phyloP scores from a whole-genome alignment of 2,113 vertebrate genomes.

The Phalacrocorax aristotelis region DNA sequence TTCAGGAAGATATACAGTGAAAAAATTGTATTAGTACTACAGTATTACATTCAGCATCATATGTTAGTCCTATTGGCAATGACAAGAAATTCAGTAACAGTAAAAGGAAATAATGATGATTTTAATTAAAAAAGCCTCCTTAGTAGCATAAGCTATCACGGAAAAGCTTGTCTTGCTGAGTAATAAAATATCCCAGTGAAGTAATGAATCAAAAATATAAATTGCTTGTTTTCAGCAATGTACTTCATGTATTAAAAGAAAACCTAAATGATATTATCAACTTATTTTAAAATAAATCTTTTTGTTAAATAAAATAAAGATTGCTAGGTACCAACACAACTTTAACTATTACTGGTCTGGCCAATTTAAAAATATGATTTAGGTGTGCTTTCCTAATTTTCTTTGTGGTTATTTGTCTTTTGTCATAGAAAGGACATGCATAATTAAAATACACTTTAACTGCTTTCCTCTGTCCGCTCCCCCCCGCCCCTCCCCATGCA shows the following conservation, averaged over 20 bases:
- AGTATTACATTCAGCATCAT: background rate
- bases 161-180: background rate
- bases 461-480: background rate
- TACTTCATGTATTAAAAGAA: background rate
- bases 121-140: constrained; percentile 5
- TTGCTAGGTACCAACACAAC: background rate
- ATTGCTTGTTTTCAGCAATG: background rate
- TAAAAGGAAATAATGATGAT: background rate
- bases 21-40: background rate
- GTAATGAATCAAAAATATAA: background rate
- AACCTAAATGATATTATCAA: background rate
- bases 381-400: background rate
- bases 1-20: background rate
- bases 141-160: background rate
- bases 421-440: background rate
- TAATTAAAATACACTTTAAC: background rate
- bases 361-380: background rate
- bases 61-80: constrained; percentile 30
- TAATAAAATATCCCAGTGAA: background rate
- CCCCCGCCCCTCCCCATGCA: accelerated
- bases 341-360: background rate
- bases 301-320: background rate
- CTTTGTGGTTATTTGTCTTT: background rate
- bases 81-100: constrained; percentile 62
- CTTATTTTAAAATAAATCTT: background rate